phyloP scores from a whole-genome alignment of 53 echinoderm and acorn worm species.

The Paracentrotus lividus region DNA sequence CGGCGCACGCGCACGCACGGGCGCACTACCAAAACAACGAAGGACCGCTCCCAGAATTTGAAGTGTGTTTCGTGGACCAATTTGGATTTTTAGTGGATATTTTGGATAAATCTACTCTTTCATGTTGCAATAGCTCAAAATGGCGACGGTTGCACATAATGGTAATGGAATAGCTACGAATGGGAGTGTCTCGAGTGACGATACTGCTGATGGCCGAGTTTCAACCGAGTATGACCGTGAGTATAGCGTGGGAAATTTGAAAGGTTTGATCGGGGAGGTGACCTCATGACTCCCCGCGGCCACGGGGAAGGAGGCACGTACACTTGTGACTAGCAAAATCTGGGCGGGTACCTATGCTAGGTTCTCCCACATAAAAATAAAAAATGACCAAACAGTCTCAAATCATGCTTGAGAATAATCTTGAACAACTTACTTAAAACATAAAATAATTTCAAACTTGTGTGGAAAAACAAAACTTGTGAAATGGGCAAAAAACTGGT shows the following conservation, averaged over 20 bases:
- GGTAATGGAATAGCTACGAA: constrained; percentile 70
- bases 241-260: constrained; percentile 67
- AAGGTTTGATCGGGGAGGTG: constrained; percentile 21
- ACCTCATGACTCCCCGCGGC: constrained; percentile 16
- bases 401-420: no score
- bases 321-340: background rate
- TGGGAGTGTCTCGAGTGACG: constrained; percentile 74
- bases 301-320: background rate
- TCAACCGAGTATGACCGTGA: constrained; percentile 84
- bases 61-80: background rate
- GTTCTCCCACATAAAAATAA: no score
- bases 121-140: constrained; percentile 47
- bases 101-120: constrained; percentile 19
- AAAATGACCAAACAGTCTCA: no score
- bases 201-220: constrained; percentile 81
- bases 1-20: no score
- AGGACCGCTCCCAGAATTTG: background rate
- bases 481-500: no score
- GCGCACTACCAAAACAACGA: background rate
- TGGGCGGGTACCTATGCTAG: background rate
- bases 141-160: constrained; percentile 66
- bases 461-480: no score
- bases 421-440: no score
- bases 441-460: no score
- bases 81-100: constrained; percentile 37